These are phyloP conservation scores for Pachypanchax playfairii DNA, from an alignment of 2,113 vertebrate species.

Conservation along the genomic window DNA sequence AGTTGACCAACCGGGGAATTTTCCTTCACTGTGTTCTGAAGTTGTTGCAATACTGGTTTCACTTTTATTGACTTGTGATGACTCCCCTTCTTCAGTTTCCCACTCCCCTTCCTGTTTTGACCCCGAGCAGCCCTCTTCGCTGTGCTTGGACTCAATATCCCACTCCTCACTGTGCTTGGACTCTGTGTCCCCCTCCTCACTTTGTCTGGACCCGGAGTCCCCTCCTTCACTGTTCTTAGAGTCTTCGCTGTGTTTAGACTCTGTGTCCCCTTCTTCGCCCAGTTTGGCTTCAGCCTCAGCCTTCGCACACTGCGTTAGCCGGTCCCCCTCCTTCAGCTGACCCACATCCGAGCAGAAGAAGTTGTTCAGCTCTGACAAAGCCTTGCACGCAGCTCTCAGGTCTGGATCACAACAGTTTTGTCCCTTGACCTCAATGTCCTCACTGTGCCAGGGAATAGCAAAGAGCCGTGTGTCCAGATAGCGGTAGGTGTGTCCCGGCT, in stretches of 20 bases:
- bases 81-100: conserved; percentile 70
- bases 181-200: conserved; percentile 73
- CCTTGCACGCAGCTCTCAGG: conserved; percentile 86
- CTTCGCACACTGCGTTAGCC: conserved; percentile 49
- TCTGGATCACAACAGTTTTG: conserved; percentile 83
- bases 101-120: conserved; percentile 64
- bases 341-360: conserved; percentile 83
- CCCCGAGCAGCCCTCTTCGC: conserved; percentile 69
- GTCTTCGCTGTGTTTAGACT: conserved; percentile 74
- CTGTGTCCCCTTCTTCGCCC: conserved; percentile 52
- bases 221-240: conserved; percentile 74
- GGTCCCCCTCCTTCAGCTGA: conserved; percentile 67
- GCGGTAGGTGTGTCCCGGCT: conserved; percentile 92
- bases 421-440: conserved; percentile 76
- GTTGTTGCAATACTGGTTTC: conserved; percentile 13
- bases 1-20: conserved; percentile 34
- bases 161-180: conserved; percentile 79
- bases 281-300: conserved; percentile 51
- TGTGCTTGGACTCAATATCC: conserved; percentile 74
- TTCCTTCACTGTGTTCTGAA: conserved; percentile 55
- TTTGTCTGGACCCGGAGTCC: conserved; percentile 70
- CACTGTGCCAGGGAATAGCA: conserved; percentile 90
- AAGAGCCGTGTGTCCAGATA: conserved; percentile 96
- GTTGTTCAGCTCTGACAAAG: conserved; percentile 89
- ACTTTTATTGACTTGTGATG: conserved; percentile 39